Conservation (phyloP, 53 echinoderm and acorn worm species). For the Actinopyga echinites region DNA sequence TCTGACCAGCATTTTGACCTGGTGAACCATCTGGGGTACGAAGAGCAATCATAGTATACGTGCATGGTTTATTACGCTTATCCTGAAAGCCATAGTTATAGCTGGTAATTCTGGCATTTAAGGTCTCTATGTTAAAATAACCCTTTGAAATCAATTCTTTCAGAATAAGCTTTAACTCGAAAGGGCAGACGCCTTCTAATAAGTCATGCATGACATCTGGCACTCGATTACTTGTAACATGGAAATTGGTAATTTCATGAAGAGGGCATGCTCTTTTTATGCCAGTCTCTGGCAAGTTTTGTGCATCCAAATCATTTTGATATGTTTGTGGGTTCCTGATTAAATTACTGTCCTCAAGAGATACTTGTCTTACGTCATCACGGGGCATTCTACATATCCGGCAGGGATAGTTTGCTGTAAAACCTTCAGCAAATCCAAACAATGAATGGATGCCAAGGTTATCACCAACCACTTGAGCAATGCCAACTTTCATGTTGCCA, state of each 20-base stretch:
- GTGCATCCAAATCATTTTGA: conserved; percentile 22
- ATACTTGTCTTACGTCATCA: neutral
- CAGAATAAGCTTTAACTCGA: conserved; percentile 52
- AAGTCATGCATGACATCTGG: conserved; percentile 61
- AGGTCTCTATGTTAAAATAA: conserved; percentile 18
- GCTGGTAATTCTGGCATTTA: conserved; percentile 46
- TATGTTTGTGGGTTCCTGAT: conserved; percentile 36
- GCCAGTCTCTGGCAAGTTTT: conserved; percentile 51
- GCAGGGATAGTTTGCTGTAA: conserved; percentile 56
- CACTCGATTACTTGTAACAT: conserved; percentile 32
- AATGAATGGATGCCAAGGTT: conserved; percentile 47
- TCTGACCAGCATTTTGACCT: conserved; percentile 21
- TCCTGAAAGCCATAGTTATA: conserved; percentile 55
- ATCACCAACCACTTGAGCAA: conserved; percentile 43
- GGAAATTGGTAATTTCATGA: conserved; percentile 29
- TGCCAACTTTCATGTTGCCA: conserved; percentile 34
- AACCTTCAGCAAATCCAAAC: conserved; percentile 55
- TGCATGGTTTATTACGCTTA: conserved; percentile 44
- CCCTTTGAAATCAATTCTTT: conserved; percentile 39
- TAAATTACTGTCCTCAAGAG: conserved; percentile 11
- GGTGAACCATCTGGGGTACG: conserved; percentile 43
- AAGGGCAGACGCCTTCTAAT: conserved; percentile 48
- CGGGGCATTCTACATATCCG: conserved; percentile 53
- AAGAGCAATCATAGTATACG: neutral
- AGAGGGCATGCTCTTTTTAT: conserved; percentile 33